phyloP scores from a whole-genome alignment of 92 coral and sea anemone species.

The Phenganax subtilis region DNA sequence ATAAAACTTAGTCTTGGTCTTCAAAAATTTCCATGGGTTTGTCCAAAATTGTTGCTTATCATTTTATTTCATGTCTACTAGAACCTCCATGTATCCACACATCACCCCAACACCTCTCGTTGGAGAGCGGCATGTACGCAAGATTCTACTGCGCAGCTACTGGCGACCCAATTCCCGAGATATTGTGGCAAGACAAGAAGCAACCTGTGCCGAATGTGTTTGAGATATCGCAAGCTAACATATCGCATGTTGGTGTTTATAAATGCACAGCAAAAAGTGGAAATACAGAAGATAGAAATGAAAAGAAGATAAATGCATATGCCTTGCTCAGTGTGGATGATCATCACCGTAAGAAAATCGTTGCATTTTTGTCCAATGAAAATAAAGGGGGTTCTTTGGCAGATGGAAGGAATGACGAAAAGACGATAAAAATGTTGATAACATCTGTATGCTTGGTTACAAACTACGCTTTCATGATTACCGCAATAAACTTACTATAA shows the following conservation, averaged over 20 bases:
- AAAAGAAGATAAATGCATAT: too few species aligned
- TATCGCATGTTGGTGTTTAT: constrained; percentile 30
- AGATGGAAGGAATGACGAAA: too few species aligned
- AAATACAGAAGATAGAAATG: background rate
- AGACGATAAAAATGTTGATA: too few species aligned
- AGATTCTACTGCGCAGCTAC: constrained; percentile 28
- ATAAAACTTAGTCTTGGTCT: too few species aligned
- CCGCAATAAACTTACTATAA: too few species aligned
- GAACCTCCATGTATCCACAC: constrained; percentile 38
- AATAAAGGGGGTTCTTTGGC: too few species aligned
- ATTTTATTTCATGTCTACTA: background rate
- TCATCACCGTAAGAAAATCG: constrained; percentile 14
- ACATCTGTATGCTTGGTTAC: too few species aligned
- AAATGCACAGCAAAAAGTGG: constrained; percentile 4
- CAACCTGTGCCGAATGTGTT: background rate
- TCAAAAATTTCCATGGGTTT: too few species aligned
- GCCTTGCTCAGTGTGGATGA: constrained; percentile 29
- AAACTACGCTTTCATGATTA: too few species aligned
- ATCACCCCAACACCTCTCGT: constrained; percentile 16
- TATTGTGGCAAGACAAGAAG: background rate
- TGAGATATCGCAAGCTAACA: constrained; percentile 7
- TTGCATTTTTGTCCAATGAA: too few species aligned
- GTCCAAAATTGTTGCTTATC: background rate
- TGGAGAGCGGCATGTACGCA: constrained; percentile 31
- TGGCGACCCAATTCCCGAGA: background rate